Evolutionary conservation across 2,888 invertebrate species (phyloP), one percentile per base, ranked within the genome.

Genomic region (Brenthis hecate): DNA sequence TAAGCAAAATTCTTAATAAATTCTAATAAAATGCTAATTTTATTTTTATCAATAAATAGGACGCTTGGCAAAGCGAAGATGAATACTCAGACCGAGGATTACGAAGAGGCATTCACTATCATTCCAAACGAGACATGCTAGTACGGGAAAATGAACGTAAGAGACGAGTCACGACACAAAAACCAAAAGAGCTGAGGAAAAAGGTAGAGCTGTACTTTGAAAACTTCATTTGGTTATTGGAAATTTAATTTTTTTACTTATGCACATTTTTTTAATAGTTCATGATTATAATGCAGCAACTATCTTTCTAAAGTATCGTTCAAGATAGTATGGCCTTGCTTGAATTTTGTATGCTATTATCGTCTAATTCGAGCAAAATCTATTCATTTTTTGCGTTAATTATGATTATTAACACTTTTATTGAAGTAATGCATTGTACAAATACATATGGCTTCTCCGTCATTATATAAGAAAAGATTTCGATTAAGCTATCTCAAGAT

Each of bases 91-190:
- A 66, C 3, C 76, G 78, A n/a, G 77, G 79, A 4, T 43, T 75
- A 0, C 74, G 80, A 13, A 80, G 78, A 70, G 74, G 78, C 1
- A 54, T 81, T 0, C 88, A 88, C 68, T 84, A 82, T 53, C 87
- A 86, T 65, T 74, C 84, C 0, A 90, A 90, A 71, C 79, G 89
- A 47, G 89, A 90, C 67, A 89, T 90, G 89, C 66, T 84, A 11
- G 78, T 80, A 0, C 69, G 76, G 8, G 85, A 85, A 11, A 68
- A 72, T 2, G 87, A 87, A 2, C 36, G 70, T 0, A 87, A 81
- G 71, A 82, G 81, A 71, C 73, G 85, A 56, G 50, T 75, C 2
- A 81, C 85, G 0, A 84, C 88, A 0, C 74, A 70, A 3, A 79
- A 82, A 53, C 71, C 80, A 0, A 81, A 86, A 55, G 88, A 89